phyloP scores from a whole-genome alignment of 2,888 invertebrate species.

The Acanthosepion pharaonis region DNA sequence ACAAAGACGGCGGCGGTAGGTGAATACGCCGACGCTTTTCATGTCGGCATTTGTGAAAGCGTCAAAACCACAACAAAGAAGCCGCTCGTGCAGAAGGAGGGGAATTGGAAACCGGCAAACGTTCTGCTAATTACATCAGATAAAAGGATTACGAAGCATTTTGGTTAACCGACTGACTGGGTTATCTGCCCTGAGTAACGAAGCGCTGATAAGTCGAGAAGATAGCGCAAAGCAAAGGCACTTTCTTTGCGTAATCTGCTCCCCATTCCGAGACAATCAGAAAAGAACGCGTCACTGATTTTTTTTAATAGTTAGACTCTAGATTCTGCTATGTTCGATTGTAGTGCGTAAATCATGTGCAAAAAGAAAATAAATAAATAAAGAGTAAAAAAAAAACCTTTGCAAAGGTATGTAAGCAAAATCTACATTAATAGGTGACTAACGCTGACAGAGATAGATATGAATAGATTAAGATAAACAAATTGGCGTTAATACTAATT shows the following conservation, averaged over 20 bases:
- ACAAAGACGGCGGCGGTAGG: background rate
- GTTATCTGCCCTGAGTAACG: constrained; percentile 16
- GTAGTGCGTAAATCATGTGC: background rate
- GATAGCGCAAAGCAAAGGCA: background rate
- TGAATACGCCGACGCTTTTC: background rate
- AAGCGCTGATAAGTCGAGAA: background rate
- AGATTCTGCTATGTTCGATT: background rate
- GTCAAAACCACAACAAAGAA: background rate
- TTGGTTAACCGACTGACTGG: background rate
- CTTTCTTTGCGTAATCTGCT: background rate
- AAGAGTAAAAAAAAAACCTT: background rate
- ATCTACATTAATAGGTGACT: no score
- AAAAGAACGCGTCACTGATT: background rate
- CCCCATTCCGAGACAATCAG: background rate
- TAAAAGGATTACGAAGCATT: constrained; percentile 20
- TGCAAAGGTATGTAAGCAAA: background rate
- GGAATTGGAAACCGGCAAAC: background rate
- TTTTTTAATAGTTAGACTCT: background rate
- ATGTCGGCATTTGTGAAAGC: background rate
- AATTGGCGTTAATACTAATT: no score
- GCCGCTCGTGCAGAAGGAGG: background rate
- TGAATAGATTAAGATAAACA: no score
- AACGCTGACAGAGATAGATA: no score
- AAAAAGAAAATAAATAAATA: no score
- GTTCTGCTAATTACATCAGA: constrained; percentile 13